Conservation (phyloP, 2,797 vertebrate species). For the Cephalopachus bancanus region DNA sequence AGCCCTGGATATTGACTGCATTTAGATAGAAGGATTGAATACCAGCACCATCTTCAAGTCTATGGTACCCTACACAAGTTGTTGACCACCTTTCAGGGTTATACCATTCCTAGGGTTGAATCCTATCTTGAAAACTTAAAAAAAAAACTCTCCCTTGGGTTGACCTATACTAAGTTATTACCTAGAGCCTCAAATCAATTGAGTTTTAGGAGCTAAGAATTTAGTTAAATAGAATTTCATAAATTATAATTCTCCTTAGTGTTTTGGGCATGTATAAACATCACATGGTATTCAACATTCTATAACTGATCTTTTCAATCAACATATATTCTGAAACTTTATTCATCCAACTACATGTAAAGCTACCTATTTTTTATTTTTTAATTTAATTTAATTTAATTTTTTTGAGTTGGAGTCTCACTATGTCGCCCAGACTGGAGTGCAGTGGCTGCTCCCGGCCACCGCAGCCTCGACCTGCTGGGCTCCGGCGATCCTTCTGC, state of each 20-base stretch:
- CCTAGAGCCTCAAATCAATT: background rate
- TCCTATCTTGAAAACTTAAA: background rate
- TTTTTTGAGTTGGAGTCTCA: too few species aligned
- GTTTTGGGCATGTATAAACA: background rate
- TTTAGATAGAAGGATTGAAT: background rate
- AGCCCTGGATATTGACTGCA: background rate
- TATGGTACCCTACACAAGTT: background rate
- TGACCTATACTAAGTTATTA: background rate
- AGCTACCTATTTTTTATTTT: background rate
- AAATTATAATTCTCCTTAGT: background rate
- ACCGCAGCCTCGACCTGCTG: too few species aligned
- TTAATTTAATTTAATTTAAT: too few species aligned
- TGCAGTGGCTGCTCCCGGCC: too few species aligned
- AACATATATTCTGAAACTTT: constrained; percentile 29
- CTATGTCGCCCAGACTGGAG: too few species aligned
- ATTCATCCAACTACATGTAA: background rate
- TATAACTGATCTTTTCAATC: background rate
- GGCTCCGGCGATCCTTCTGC: too few species aligned
- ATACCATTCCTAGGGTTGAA: background rate
- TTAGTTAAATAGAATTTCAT: constrained; percentile 3
- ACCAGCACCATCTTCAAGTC: background rate
- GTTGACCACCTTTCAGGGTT: background rate
- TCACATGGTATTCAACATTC: background rate
- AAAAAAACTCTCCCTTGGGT: background rate
- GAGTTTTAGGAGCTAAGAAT: background rate